Evolutionary conservation across 1,140 invertebrate species (phyloP), one percentile per base, ranked within the genome.

Genomic region (Drosophila bipectinata): DNA sequence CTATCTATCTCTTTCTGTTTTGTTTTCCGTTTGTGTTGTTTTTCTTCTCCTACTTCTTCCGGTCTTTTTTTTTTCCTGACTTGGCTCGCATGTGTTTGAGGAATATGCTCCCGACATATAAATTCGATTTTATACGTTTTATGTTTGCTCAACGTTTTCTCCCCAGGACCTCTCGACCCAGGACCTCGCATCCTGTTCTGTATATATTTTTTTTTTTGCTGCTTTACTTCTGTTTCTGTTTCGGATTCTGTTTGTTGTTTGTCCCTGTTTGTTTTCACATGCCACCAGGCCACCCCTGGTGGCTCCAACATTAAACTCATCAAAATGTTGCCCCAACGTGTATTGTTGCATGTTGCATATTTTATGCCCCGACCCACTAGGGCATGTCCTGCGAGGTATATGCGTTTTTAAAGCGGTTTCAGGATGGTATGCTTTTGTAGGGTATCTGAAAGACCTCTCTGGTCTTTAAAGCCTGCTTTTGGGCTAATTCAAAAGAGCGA

Each of bases 81-180:
- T 59, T 63, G 12, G 14, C 41, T 15, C 14, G 66, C 67, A 60
- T 75, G 69, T 67, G 67, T 81, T 71, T 78, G 78, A 79, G 83
- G 56, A 85, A 85, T 85, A 85, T 85, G 82, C 82, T 82, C 76
- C 75, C 82, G 62, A 87, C 79, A 87, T 87, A 87, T 88, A 88
- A 87, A 87, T 87, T 87, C 83, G 83, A 87, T 87, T 87, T 79
- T 88, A 85, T 84, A 84, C 80, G 80, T 84, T 84, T 84, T 80
- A 80, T 85, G 82, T 87, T 87, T 85, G 82, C 71, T 62, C 76
- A 79, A 79, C 76, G 76, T 30, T 73, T 71, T 57, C 58, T 39
- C 55, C 15, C 7, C 34, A 6, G 44, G 32, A 44, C 61, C 8
- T 51, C 64, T 44, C 47, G 41, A 32, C 32, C 39, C 4, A 4